Evolutionary conservation across 1,140 invertebrate genomes (phyloP).

Genomic region (Megathymus violae): DNA sequence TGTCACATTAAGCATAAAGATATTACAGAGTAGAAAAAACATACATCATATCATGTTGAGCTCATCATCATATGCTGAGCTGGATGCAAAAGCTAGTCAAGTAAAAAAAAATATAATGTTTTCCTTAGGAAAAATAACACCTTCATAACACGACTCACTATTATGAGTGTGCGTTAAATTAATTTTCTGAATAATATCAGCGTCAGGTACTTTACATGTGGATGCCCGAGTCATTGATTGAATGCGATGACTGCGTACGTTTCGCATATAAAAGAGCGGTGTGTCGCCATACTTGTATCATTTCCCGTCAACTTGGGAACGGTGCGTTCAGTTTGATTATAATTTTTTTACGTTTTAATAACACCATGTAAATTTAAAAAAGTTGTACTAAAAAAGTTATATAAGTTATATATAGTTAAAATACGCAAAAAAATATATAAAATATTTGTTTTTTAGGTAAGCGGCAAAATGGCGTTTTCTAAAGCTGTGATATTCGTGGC

Average conservation of each 20-base stretch:
- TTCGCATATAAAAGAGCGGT: conserved; percentile 12
- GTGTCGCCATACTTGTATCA: conserved; percentile 27
- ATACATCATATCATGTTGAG: too few relatives aligned
- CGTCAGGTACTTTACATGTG: conserved; percentile 32
- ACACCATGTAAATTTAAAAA: too few relatives aligned
- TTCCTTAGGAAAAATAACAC: conserved; percentile 4
- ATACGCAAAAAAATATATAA: too few relatives aligned
- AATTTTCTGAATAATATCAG: conserved; percentile 25
- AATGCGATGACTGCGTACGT: conserved; percentile 25
- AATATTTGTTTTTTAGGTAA: conserved; percentile 28
- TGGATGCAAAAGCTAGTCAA: too few relatives aligned
- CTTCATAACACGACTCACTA: conserved; percentile 9
- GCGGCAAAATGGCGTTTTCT: conserved; percentile 20
- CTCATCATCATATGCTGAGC: too few relatives aligned
- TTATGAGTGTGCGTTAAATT: conserved; percentile 15
- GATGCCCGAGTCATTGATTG: conserved; percentile 22
- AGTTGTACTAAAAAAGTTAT: too few relatives aligned
- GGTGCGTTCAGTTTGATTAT: conserved; percentile 30
- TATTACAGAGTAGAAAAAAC: too few relatives aligned
- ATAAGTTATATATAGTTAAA: too few relatives aligned
- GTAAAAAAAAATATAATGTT: conserved; percentile 2
- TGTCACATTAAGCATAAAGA: too few relatives aligned
- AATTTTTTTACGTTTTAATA: too few relatives aligned
- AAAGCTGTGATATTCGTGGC: conserved; percentile 29
- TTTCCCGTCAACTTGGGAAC: conserved; percentile 25